phyloP scores from a whole-genome alignment of 1,140 invertebrate species.

The Aphelenchoides fujianensis region DNA sequence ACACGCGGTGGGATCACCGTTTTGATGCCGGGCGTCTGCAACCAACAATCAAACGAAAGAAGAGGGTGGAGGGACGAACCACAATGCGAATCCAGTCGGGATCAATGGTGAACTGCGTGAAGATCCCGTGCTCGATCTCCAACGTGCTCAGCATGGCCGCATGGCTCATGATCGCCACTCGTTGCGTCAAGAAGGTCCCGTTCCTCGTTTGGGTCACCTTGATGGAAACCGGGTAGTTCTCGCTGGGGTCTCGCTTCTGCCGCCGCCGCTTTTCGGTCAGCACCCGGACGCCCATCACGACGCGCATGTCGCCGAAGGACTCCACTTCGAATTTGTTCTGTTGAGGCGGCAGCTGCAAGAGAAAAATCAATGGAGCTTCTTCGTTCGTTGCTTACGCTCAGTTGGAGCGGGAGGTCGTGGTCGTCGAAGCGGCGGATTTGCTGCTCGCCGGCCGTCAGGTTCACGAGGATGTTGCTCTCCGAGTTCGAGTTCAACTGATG shows the following conservation, averaged over 20 bases:
- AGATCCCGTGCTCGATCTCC: conserved; percentile 44
- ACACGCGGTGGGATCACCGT: conserved; percentile 23
- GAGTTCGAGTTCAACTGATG: neutral
- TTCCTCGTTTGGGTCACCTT: conserved; percentile 33
- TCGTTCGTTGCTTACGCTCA: conserved; percentile 19
- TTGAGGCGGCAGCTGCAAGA: conserved; percentile 27
- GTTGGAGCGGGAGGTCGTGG: conserved; percentile 33
- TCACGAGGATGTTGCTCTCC: neutral
- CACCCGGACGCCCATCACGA: conserved; percentile 42
- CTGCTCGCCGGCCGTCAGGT: neutral
- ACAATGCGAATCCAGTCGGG: conserved; percentile 27
- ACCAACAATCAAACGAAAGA: conserved; percentile 6
- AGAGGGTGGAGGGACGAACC: conserved; percentile 26
- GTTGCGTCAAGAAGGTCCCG: conserved; percentile 25
- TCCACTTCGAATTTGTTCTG: conserved; percentile 18
- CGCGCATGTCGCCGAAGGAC: conserved; percentile 25
- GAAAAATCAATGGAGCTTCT: conserved; percentile 23
- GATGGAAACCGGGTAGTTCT: conserved; percentile 43
- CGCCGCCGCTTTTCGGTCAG: conserved; percentile 38
- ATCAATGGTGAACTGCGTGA: conserved; percentile 38
- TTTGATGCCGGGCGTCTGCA: conserved; percentile 29
- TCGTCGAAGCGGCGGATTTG: conserved; percentile 24
- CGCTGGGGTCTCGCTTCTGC: conserved; percentile 42
- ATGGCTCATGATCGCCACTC: conserved; percentile 43
- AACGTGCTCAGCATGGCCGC: conserved; percentile 31